Base-by-base conservation (phyloP, 2,113 vertebrate genomes). In the Patagioenas fasciata region DNA sequence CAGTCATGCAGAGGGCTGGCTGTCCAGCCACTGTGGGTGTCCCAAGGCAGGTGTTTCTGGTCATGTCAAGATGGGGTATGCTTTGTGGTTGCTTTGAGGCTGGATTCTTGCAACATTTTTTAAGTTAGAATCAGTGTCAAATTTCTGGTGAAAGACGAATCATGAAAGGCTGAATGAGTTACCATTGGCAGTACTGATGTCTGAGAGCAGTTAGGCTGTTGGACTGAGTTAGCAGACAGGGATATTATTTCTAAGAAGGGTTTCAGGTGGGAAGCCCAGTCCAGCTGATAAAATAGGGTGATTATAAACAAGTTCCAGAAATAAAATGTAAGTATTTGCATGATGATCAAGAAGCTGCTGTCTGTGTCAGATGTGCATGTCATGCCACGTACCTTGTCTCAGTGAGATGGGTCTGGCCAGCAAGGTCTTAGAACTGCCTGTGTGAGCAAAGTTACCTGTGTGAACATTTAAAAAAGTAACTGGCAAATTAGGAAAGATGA, bases 21-120 rank as follows among this genome's bases (percentile, higher is more conserved):
- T 73, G n/a, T 62, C 40, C 47, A 70, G 53, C 28, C 61, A 78
- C n/a, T 19, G 28, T 74, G 51, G 40, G 11, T 31, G 70, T 73
- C 57, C 80, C 4, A 2, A 61, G 75, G 77, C 32, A 44, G 38
- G 12, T 67, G 50, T 62, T 94, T 90, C 36, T 83, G 47, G 29
- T 86, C 9, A 21, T 51, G 23, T 73, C 5, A 0, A 54, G 29
- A 60, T 54, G 23, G n/a, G n/a, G 2, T 73, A 14, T 0, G 0
- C 36, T 85, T 83, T 65, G 50, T 51, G 44, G 17, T n/a, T 57
- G 17, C 51, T 85, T 60, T 72, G 54, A 64, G 67, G 28, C 44
- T 90, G 79, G 36, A 69, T 93, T 93, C 70, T 93, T 88, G 72
- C 42, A 71, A 8, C 12, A 2, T 28, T 72, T 89, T 32, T 69